These are phyloP conservation scores for Tachina lurida DNA, from an alignment of 2,888 invertebrate genomes.

Conservation along the genomic window DNA sequence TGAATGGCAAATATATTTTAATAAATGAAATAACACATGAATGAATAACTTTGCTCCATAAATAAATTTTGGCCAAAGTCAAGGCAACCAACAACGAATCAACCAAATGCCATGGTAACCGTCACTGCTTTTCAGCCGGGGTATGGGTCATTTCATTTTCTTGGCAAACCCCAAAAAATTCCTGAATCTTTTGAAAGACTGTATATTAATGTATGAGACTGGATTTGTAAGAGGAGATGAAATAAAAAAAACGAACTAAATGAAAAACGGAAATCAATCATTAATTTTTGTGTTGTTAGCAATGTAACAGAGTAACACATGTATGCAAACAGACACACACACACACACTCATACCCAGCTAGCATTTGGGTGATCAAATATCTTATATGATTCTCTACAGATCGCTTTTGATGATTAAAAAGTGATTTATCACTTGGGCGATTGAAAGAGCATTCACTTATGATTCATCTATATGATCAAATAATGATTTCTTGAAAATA, in stretches of 20 bases:
- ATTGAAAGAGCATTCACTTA: too few species aligned
- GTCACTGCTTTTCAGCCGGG: background rate
- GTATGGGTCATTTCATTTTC: slow-evolving; percentile 44
- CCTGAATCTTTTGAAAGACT: slow-evolving; percentile 42
- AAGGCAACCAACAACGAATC: slow-evolving; percentile 40
- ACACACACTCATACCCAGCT: too few species aligned
- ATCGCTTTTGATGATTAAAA: too few species aligned
- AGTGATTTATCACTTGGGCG: too few species aligned
- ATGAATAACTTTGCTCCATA: slow-evolving; percentile 58
- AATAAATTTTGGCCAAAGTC: slow-evolving; percentile 38
- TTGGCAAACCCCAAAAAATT: slow-evolving; percentile 63
- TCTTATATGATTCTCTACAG: too few species aligned
- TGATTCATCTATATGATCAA: too few species aligned
- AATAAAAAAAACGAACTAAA: slow-evolving; percentile 30
- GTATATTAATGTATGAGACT: background rate
- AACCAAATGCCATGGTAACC: slow-evolving; percentile 34
- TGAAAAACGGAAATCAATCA: slow-evolving; percentile 75
- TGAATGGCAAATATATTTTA: slow-evolving; percentile 69
- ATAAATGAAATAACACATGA: slow-evolving; percentile 73
- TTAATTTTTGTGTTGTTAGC: slow-evolving; percentile 75
- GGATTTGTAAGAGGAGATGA: background rate
- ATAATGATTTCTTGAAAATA: too few species aligned
- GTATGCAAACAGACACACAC: slow-evolving; percentile 25
- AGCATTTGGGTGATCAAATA: too few species aligned
- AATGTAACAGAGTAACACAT: slow-evolving; percentile 50